phyloP scores from a whole-genome alignment of 2,888 invertebrate species.

The Thymelicus lineola region DNA sequence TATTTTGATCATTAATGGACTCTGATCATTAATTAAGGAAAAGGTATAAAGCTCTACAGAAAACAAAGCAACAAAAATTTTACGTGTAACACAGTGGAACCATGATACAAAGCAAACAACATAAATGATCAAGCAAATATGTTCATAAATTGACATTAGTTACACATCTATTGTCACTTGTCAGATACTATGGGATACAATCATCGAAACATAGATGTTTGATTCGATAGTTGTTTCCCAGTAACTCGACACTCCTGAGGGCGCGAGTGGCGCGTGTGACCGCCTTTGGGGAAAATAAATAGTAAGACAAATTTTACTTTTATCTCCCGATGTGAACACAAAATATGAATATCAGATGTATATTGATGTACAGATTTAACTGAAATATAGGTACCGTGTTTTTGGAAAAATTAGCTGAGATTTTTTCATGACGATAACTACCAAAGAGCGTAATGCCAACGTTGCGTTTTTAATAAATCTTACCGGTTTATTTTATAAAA shows the following conservation, averaged over 20 bases:
- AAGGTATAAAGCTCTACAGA: too few species aligned
- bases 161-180: background rate
- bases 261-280: slow-evolving; percentile 30
- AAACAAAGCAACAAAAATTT: too few species aligned
- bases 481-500: too few species aligned
- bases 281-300: slow-evolving; percentile 52
- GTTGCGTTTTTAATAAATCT: too few species aligned
- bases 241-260: slow-evolving; percentile 65
- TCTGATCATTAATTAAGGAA: too few species aligned
- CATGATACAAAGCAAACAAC: background rate
- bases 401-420: too few species aligned
- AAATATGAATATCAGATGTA: background rate
- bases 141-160: slow-evolving; percentile 2
- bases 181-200: slow-evolving; percentile 15
- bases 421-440: too few species aligned
- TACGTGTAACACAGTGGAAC: too few species aligned
- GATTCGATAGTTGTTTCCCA: slow-evolving; percentile 69
- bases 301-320: slow-evolving; percentile 51
- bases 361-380: too few species aligned
- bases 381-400: too few species aligned
- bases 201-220: slow-evolving; percentile 19
- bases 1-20: too few species aligned
- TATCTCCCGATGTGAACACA: slow-evolving; percentile 34
- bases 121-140: slow-evolving; percentile 13
- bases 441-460: too few species aligned